Base-by-base conservation (phyloP, 1,140 invertebrate genomes). In the Macrobrachium nipponense region DNA sequence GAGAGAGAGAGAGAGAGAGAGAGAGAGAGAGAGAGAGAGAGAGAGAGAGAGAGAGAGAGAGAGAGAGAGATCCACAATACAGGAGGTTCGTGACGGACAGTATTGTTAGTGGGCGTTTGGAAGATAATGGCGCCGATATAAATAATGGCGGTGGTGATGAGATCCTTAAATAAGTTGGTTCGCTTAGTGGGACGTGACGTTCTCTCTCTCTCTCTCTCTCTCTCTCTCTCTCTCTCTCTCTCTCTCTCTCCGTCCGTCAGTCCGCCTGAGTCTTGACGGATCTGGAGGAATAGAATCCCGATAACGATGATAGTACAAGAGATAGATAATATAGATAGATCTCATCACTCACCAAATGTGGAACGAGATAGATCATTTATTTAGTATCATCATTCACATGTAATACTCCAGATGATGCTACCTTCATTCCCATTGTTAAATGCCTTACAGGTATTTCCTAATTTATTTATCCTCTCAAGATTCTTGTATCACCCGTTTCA, bases 121-220 rank as follows among this genome's bases (percentile, higher is more conserved):
- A 66, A 77, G 82, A 77, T 84, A 84, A 84, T 77, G 82, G 73
- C 72, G 72, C n/a, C 82, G 59, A 77, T 76, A 64, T 66, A 68
- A 84, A 77, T 84, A 84, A 84, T 84, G 60, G 73, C 61, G 68
- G 82, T 77, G 82, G 82, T 64, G 82, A 84, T 84, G 82, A 84
- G 82, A 77, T 44, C 82, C 82, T 36, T 84, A 84, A 77, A 76
- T 84, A 84, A 76, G 75, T 64, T 84, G 82, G 75, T 61, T 61
- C 73, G 82, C 43, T 23, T 61, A 66, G 75, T 61, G 27, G 64
- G 18, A 23, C n/a, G 73, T 15, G 14, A n/a, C 76, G 66, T 70
- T 23, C 11, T 70, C 66, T 70, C 66, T 70, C 66, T 70, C 66
- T 70, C 66, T 70, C 66, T 70, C 66, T 70, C 66, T 70, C 66